These are phyloP conservation scores for Tupaia tana DNA, from an alignment of 2,113 vertebrate genomes.

Conservation along the genomic window DNA sequence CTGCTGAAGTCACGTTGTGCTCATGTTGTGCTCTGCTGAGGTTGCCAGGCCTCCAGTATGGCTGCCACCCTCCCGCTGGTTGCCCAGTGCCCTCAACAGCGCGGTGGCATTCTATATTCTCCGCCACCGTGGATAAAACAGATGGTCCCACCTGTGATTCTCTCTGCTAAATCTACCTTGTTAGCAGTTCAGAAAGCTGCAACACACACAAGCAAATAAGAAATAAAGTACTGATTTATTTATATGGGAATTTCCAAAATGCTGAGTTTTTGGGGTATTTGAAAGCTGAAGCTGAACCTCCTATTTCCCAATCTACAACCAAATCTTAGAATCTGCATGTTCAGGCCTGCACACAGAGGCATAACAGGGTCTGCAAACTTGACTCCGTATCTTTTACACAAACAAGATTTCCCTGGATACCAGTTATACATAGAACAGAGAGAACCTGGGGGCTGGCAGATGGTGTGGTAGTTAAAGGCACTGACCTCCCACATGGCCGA, in stretches of 20 bases:
- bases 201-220: not conserved
- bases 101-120: not conserved
- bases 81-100: not conserved
- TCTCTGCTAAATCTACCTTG: not conserved
- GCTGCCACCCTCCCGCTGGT: not conserved
- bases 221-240: not conserved
- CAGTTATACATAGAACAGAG: not conserved
- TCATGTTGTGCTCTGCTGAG: not conserved
- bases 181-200: not conserved
- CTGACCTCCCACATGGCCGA: too few relatives aligned
- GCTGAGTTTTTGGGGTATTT: not conserved
- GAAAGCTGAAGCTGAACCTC: not conserved
- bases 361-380: too few relatives aligned
- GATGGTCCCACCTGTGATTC: not conserved
- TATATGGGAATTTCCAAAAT: not conserved
- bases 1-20: slow-evolving; percentile 3
- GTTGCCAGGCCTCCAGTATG: slow-evolving; percentile 8
- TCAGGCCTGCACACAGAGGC: not conserved
- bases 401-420: not conserved
- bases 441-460: not conserved
- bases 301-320: not conserved
- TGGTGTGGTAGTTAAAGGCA: too few relatives aligned
- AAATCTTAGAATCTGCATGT: not conserved
- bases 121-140: not conserved
- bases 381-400: too few relatives aligned